Evolutionary conservation across 2,113 vertebrate species (phyloP).

Genomic region (Hemibagrus wyckioides): DNA sequence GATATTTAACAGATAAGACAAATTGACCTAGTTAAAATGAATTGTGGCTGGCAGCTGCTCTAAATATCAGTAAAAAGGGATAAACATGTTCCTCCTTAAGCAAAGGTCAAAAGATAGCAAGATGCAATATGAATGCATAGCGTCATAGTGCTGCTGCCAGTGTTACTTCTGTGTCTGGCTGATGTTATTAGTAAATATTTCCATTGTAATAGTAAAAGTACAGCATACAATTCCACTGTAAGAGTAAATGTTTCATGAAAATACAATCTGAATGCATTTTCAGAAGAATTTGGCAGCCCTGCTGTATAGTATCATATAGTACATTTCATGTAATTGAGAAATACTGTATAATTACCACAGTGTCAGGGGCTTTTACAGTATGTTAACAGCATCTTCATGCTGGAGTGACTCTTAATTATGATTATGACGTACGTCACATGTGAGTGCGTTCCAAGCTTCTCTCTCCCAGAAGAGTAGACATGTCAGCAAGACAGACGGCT

Average conservation of each 20-base stretch:
- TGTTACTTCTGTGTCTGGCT: background rate
- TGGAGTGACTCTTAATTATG: constrained; percentile 31
- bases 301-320: background rate
- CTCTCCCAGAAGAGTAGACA: constrained; percentile 41
- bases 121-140: background rate
- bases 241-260: background rate
- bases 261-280: background rate
- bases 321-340: background rate
- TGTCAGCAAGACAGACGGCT: constrained; percentile 52
- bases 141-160: too few relatives aligned
- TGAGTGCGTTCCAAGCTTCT: constrained; percentile 31
- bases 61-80: constrained; percentile 3
- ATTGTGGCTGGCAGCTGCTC: background rate
- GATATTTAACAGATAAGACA: too few relatives aligned
- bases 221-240: background rate
- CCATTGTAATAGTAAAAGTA: too few relatives aligned
- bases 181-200: background rate
- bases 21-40: too few relatives aligned
- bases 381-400: constrained; percentile 5
- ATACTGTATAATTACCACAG: constrained; percentile 1
- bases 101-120: background rate
- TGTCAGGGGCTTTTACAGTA: constrained; percentile 40
- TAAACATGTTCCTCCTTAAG: background rate
- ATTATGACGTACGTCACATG: constrained; percentile 35
- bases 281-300: too few relatives aligned